Conservation (phyloP, 2,797 vertebrate species). For the Limosa lapponica region DNA sequence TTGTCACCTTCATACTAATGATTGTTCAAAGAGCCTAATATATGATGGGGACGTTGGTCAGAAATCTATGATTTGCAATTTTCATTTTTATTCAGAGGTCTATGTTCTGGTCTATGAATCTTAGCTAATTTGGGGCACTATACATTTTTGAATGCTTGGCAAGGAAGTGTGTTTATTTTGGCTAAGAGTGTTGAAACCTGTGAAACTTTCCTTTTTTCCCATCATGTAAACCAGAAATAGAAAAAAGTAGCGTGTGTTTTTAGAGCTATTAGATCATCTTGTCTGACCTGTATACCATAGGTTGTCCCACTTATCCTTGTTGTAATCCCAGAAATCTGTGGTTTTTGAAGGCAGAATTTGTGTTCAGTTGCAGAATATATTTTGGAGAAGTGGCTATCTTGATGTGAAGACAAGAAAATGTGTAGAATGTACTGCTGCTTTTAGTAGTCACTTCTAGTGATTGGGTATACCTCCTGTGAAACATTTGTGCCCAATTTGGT, state of each 20-base stretch:
- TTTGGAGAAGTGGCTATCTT: not conserved
- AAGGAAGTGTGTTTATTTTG: slow-evolving; percentile 67
- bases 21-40: not conserved
- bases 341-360: not conserved
- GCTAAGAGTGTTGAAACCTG: slow-evolving; percentile 52
- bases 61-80: not conserved
- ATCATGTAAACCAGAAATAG: slow-evolving; percentile 69
- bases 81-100: slow-evolving; percentile 4
- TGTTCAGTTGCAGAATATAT: not conserved
- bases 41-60: not conserved
- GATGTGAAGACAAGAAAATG: not conserved
- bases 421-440: not conserved
- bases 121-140: slow-evolving; percentile 27
- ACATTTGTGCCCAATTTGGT: not conserved
- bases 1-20: not conserved
- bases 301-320: not conserved
- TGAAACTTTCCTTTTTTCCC: slow-evolving; percentile 61
- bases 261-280: not conserved
- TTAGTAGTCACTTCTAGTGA: not conserved
- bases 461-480: not conserved
- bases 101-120: slow-evolving; percentile 28
- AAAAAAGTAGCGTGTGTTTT: slow-evolving; percentile 40
- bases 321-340: not conserved
- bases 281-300: not conserved
- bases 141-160: slow-evolving; percentile 59